phyloP scores from a whole-genome alignment of 2,797 vertebrate genomes.

The Heteromormyrus szaboi region DNA sequence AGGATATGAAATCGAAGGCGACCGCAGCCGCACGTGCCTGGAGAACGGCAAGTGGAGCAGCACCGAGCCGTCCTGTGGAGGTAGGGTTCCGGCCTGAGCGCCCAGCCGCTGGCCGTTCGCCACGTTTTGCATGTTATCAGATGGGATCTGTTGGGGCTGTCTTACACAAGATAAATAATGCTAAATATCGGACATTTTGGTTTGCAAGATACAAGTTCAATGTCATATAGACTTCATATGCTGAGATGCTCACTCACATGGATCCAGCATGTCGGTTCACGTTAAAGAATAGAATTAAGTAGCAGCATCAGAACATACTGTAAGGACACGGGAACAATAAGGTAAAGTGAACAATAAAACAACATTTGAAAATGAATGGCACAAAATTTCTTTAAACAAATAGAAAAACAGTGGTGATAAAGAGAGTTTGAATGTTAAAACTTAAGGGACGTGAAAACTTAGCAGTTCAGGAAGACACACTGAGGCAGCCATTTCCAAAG shows the following conservation, averaged over 20 bases:
- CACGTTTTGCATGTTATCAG: neutral
- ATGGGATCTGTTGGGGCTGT: neutral
- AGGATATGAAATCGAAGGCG: slow-evolving; percentile 80
- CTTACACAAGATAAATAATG: neutral
- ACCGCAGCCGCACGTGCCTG: slow-evolving; percentile 75
- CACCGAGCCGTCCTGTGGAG: slow-evolving; percentile 78
- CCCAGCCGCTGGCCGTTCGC: neutral
- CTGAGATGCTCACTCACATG: neutral
- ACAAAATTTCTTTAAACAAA: neutral
- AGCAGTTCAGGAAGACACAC: neutral
- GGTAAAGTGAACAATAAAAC: neutral
- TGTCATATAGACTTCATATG: neutral
- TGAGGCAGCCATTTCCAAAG: neutral
- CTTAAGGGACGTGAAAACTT: neutral
- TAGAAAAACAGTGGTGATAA: neutral
- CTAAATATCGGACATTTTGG: neutral
- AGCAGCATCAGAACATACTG: neutral
- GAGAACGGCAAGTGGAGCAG: slow-evolving; percentile 77
- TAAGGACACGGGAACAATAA: neutral
- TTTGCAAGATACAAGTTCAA: neutral
- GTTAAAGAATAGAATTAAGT: neutral
- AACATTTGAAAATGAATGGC: neutral
- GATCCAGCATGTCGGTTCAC: neutral
- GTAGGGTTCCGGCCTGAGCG: slow-evolving; percentile 47
- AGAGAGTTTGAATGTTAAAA: neutral